Evolutionary conservation across 2,113 vertebrate genomes (phyloP), one percentile per base, ranked within the genome.

Genomic region (Oncorhynchus nerka): DNA sequence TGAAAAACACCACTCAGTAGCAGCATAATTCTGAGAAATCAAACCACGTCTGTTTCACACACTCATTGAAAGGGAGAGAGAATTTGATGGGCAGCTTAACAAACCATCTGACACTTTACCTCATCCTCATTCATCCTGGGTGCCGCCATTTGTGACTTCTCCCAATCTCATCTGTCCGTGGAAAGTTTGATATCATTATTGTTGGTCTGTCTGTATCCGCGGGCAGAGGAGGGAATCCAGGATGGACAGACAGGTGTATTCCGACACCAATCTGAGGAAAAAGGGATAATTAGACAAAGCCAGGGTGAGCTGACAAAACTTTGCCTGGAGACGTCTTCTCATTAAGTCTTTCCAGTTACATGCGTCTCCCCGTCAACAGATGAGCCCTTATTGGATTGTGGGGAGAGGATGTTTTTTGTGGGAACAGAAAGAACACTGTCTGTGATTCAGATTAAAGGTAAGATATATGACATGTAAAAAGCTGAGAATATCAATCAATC

Each of bases 331-430:
- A 90, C 82, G 77, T 79, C 86, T 83, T 83, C 69, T 87, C 83
- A 84, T 85, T 79, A 83, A 88, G 76, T 86, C 84, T 89, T 90
- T 92, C 87, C 89, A 90, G 89, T 90, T 86, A 91, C 85, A 91
- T 83, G 83, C 80, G 81, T 86, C 88, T 83, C 84, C 77, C 79
- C 89, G 86, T 88, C 88, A 90, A 84, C 78, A 87, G 82, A 90
- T 89, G 83, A 81, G 78, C 71, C 61, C 68, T 45, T 45, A 75
- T 68, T 32, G 20, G 66, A 16, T 28, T 66, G 70, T 71, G 49
- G 32, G 55, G 55, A 74, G 45, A 16, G 34, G 28, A 77, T 68
- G 79, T 49, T 75, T 80, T 84, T 67, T 81, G 71, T 89, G 66
- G 73, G 55, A 75, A 78, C 80, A 84, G 45, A 77, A n/a, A 75